These are phyloP conservation scores for Ptilodon capucinus DNA, from an alignment of 2,888 invertebrate species.

Conservation along the genomic window DNA sequence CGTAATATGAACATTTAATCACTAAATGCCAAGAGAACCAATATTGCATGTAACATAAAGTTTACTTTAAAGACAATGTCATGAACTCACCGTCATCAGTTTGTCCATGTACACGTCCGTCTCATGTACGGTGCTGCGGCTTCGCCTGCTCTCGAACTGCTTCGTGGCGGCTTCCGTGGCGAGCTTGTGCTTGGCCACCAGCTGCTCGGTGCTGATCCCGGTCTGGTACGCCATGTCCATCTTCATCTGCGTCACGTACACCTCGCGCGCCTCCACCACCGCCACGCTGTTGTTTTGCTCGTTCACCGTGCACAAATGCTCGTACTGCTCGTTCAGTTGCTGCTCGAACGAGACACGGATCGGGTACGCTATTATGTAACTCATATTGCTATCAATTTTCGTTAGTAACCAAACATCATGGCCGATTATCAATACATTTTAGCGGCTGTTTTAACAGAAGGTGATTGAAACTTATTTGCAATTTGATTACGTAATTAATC, in stretches of 20 bases:
- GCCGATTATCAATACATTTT: too few species aligned
- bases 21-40: too few species aligned
- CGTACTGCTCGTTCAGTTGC: slow-evolving; percentile 5
- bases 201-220: slow-evolving; percentile 3
- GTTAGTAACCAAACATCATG: too few species aligned
- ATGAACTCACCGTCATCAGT: not conserved
- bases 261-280: slow-evolving; percentile 5
- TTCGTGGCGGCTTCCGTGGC: slow-evolving; percentile 2
- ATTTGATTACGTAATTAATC: too few species aligned
- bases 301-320: slow-evolving; percentile 5
- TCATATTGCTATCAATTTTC: too few species aligned
- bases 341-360: not conserved
- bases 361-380: too few species aligned
- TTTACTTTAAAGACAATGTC: too few species aligned
- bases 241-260: slow-evolving; percentile 8
- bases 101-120: slow-evolving; percentile 4
- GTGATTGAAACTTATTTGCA: too few species aligned
- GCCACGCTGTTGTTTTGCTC: slow-evolving; percentile 12
- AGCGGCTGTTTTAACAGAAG: too few species aligned
- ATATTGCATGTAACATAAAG: too few species aligned
- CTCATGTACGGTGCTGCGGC: not conserved
- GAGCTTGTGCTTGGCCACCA: slow-evolving; percentile 2
- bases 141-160: slow-evolving; percentile 10
- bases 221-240: not conserved
- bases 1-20: too few species aligned